Evolutionary conservation across 2,888 invertebrate species (phyloP).

Genomic region (Pimpla rufipes): DNA sequence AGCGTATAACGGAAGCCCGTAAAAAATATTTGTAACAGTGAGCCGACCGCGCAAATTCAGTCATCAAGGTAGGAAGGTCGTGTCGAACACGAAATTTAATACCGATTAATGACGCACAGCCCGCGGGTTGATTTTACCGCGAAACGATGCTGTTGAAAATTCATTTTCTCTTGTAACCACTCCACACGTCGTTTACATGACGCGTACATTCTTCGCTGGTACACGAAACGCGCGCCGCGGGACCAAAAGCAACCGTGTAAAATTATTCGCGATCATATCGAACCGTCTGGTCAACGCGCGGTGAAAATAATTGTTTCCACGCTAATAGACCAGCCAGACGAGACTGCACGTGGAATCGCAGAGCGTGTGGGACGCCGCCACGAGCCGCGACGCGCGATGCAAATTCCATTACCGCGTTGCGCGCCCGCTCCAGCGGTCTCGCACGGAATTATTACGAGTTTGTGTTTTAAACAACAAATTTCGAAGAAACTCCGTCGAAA

Average conservation of each 20-base stretch:
- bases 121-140: background rate
- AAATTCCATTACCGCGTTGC: slow-evolving; percentile 15
- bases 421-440: background rate
- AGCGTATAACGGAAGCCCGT: no score
- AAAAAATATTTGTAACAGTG: no score
- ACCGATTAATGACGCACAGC: background rate
- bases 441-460: no score
- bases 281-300: background rate
- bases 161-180: background rate
- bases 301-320: slow-evolving; percentile 55
- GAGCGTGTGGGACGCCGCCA: background rate
- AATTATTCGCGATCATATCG: slow-evolving; percentile 10
- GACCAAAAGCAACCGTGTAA: slow-evolving; percentile 17
- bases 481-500: no score
- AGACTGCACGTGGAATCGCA: background rate
- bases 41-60: no score
- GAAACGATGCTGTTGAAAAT: background rate
- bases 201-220: no score
- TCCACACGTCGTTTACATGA: no score
- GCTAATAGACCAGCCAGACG: slow-evolving; percentile 14
- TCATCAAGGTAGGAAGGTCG: background rate
- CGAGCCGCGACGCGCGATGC: background rate
- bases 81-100: background rate
- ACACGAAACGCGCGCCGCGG: no score
- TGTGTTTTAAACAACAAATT: no score